A percentile compares a stretch with the other conserved stretches of the same genome.
Conservation (phyloP, 2,113 vertebrate species). For the Andinoacara biseriatus region DNA sequence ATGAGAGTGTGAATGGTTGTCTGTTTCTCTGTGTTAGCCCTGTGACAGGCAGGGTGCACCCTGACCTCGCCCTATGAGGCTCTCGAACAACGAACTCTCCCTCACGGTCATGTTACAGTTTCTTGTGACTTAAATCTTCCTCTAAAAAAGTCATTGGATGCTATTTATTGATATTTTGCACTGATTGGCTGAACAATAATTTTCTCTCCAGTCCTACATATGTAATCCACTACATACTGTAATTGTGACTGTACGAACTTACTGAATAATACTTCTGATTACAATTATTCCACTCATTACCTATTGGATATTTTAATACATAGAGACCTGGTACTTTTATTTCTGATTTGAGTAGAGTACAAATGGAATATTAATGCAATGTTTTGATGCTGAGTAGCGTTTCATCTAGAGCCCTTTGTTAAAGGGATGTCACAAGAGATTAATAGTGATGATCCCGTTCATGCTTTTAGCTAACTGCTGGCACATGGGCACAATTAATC, state of each 20-base stretch:
- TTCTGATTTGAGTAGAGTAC: neutral
- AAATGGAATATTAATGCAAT: neutral
- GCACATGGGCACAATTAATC: too few species aligned
- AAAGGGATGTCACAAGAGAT: too few species aligned
- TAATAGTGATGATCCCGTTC: too few species aligned
- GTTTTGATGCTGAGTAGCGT: too few species aligned
- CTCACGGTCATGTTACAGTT: fast-evolving
- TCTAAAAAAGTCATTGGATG: neutral
- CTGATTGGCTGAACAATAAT: neutral
- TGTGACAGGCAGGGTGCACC: too few species aligned
- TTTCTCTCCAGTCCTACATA: neutral
- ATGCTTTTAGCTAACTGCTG: too few species aligned
- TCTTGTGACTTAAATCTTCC: neutral
- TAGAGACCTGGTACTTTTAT: neutral
- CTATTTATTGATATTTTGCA: neutral
- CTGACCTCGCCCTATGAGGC: too few species aligned
- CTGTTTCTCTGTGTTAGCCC: too few species aligned
- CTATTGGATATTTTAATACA: neutral
- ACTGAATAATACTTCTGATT: neutral
- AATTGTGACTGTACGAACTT: neutral
- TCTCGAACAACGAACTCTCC: too few species aligned
- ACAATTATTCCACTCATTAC: neutral
- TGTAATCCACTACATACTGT: neutral
- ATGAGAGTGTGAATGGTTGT: too few species aligned
- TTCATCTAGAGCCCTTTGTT: too few species aligned